Evolutionary conservation across 2,888 invertebrate species (phyloP), one percentile per base, ranked within the genome.

Genomic region (Patella depressa): DNA sequence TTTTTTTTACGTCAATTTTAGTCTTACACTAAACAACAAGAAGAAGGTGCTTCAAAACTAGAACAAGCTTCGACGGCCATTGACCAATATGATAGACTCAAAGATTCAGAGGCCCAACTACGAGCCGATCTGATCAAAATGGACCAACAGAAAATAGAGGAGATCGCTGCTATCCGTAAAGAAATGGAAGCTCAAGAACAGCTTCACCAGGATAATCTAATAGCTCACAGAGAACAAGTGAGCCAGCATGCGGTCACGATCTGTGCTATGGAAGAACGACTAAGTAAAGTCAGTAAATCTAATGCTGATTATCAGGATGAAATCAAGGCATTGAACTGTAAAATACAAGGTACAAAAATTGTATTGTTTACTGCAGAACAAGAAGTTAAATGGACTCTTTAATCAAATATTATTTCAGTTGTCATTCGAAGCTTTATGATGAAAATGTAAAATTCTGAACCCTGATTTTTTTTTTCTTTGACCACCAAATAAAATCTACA

Each of bases 201-300:
- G 19, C n/a, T 24, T 24, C 65, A 72, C 72, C 79, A 88, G 19
- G 81, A 81, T 72, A 88, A 90, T 71, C 75, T 90, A 12, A 76
- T 78, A 53, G 81, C 83, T 17, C 90, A 88, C 81, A 90, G 88
- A 78, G 91, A 91, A 80, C 90, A 91, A 80, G 88, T 89, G 14
- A 87, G 85, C 65, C 91, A 91, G 81, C 91, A 91, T 81, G 89
- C 91, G 3, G 88, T 91, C 24, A 92, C 91, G 53, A 91, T 92
- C 74, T 89, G 90, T 82, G 85, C 89, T 74, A 89, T 91, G 89
- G 91, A 92, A 81, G 91, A 91, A 76, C 82, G 89, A 29, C 78
- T 91, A 45, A 85, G 85, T 71, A 91, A 90, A 78, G 83, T 89
- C 14, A 85, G 86, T 78, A 90, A 90, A 83, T 88, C 88, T 79